These are phyloP conservation scores for Orientallactaga bullata DNA, from an alignment of 2,113 vertebrate species.

Conservation along the genomic window DNA sequence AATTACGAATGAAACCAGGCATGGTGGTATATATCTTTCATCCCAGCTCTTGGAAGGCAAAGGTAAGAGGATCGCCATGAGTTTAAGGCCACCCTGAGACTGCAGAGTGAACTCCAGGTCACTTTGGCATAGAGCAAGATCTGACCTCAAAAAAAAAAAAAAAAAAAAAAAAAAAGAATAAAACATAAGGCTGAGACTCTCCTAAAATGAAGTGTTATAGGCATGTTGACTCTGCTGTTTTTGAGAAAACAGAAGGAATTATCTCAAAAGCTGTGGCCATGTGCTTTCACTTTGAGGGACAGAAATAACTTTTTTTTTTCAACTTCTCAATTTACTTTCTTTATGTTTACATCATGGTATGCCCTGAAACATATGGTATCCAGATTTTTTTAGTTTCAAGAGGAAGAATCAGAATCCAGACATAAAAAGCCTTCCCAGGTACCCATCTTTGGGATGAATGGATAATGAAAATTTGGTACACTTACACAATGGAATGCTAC, in stretches of 20 bases:
- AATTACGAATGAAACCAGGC: background rate
- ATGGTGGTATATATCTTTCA: no score
- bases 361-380: background rate
- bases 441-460: no score
- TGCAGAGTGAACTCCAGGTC: no score
- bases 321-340: background rate
- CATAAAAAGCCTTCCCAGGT: background rate
- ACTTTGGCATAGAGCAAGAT: no score
- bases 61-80: no score
- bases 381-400: slow-evolving; percentile 17
- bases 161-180: no score
- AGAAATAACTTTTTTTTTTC: background rate
- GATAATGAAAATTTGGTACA: no score
- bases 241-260: background rate
- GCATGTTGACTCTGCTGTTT: background rate
- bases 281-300: background rate
- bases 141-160: no score
- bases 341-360: background rate
- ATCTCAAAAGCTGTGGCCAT: background rate
- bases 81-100: no score
- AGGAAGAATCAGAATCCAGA: background rate
- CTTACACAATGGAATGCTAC: no score
- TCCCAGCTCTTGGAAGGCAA: no score
- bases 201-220: background rate
- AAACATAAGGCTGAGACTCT: background rate